These are phyloP conservation scores for Symphodus melops DNA, from an alignment of 2,113 vertebrate species.

Conservation along the genomic window DNA sequence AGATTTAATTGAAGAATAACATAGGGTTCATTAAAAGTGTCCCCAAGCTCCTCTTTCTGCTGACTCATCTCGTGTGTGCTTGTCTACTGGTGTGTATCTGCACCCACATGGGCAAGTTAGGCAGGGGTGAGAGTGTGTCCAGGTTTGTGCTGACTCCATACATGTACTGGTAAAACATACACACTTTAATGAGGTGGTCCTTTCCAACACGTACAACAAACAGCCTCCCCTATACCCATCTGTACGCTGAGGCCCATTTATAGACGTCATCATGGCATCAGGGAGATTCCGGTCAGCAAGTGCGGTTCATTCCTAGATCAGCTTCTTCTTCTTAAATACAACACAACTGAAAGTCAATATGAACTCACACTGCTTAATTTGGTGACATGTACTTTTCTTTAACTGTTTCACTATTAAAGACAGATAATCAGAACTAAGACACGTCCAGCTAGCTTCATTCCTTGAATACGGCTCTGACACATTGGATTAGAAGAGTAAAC, in stretches of 20 bases:
- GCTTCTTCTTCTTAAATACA: neutral
- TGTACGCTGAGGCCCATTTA: conserved; percentile 46
- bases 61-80: conserved; percentile 65
- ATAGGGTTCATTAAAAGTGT: conserved; percentile 75
- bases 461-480: neutral
- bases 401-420: too few relatives aligned
- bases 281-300: conserved; percentile 35
- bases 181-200: conserved; percentile 61
- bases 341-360: neutral
- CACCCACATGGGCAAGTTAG: conserved; percentile 23
- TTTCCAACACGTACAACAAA: conserved; percentile 64
- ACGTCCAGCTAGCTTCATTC: neutral
- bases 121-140: conserved; percentile 26
- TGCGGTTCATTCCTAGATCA: neutral
- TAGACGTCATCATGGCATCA: conserved; percentile 33
- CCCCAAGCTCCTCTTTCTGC: conserved; percentile 76
- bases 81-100: conserved; percentile 15
- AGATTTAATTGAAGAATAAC: conserved; percentile 85
- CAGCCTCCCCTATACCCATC: conserved; percentile 61
- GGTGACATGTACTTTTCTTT: too few relatives aligned
- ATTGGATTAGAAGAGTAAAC: neutral
- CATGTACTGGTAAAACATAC: conserved; percentile 42
- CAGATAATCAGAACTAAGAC: neutral
- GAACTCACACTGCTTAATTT: too few relatives aligned
- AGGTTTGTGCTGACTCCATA: conserved; percentile 65